Conservation (phyloP, 2,888 invertebrate species). For the Aelia acuminata region DNA sequence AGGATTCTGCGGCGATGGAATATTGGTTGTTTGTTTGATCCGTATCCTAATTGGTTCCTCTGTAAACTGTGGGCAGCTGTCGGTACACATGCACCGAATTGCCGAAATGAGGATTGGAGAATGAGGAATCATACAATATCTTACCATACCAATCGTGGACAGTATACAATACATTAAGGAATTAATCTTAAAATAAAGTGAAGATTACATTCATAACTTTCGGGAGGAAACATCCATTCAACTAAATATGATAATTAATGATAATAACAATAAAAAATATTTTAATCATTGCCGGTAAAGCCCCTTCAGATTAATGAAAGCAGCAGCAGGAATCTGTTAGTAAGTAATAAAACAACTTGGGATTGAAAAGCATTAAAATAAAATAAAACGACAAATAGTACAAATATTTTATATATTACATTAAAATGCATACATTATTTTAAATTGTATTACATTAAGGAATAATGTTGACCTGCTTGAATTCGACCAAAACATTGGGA, state of each 20-base stretch:
- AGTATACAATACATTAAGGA: neutral
- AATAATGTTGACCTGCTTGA: too few relatives aligned
- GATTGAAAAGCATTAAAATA: too few relatives aligned
- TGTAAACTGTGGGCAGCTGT: neutral
- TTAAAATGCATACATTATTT: too few relatives aligned
- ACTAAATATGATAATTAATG: neutral
- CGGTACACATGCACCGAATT: neutral
- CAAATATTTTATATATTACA: too few relatives aligned
- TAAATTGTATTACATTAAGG: too few relatives aligned
- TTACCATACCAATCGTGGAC: neutral
- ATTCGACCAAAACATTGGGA: too few relatives aligned
- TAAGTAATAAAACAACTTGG: too few relatives aligned
- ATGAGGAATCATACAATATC: neutral
- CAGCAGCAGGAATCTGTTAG: too few relatives aligned
- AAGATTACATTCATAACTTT: neutral
- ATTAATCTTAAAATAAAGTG: neutral
- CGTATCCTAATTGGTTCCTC: neutral
- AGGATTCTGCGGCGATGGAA: neutral
- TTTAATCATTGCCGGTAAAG: too few relatives aligned
- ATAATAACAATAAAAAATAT: too few relatives aligned
- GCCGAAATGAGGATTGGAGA: neutral
- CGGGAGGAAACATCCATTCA: neutral
- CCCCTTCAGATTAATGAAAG: too few relatives aligned
- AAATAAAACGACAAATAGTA: too few relatives aligned
- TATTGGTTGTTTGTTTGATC: slow-evolving; percentile 2